Evolutionary conservation across 2,113 vertebrate genomes (phyloP), one percentile per base, ranked within the genome.

Genomic region (Cnemophilus loriae): DNA sequence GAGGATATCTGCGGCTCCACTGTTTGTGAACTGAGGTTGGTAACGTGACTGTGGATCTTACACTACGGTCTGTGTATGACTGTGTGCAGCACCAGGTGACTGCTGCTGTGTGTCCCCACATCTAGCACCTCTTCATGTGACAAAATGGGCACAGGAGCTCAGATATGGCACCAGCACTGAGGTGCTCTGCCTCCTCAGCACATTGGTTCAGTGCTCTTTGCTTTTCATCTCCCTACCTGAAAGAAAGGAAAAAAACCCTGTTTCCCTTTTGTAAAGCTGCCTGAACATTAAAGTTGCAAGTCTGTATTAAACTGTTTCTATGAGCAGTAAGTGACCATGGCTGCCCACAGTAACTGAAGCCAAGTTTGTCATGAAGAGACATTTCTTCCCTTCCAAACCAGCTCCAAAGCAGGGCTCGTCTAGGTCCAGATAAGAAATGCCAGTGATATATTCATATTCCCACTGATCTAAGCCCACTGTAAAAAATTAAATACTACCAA

Each of bases 1-100:
- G 91, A 97, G 93, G 96, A 95, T 97, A 87, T 96, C 57, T 94
- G 73, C 91, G 94, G 80, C 91, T 89, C 84, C 41, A 13, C 41
- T 93, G 84, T 91, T 94, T 94, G 69, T 75, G 84, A 93, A 30
- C 50, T 39, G 75, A 64, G 37, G 65, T 37, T 59, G 78, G 69
- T 94, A 87, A 91, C 1, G 7, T 95, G 84, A 76, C 93, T 30
- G 49, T 37, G 69, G 60, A 56, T 77, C 39, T 55, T 53, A 23
- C 11, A 2, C 42, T 77, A 47, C 1, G 3, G 27, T 44, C 84
- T 84, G 76, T 1, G 4, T 63, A 23, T 22, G 69, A 21, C 69
- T 41, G 13, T 11, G 49, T 41, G 52, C 75, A 64, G 86, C 80
- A 50, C 44, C 91, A 79, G 60, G 53, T 87, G 64, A 4, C 37